Base-by-base conservation (phyloP, 2,113 vertebrate species). In the Trogon melanurus region DNA sequence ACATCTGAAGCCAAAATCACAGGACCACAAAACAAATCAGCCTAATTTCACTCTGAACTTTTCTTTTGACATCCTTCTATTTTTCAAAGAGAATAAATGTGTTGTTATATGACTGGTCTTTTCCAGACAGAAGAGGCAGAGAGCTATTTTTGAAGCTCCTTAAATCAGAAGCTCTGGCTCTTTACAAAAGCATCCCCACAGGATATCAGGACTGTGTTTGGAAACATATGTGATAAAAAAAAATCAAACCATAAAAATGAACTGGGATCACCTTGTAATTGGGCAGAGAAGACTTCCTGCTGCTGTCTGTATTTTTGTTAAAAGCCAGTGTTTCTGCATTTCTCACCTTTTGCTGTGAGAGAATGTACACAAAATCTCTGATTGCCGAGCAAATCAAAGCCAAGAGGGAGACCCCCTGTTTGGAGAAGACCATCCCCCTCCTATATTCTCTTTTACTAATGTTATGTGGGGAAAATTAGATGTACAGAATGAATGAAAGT, bases 141-240 rank as follows among this genome's bases (percentile, higher is more conserved):
- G 96, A 98, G 98, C 95, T 98, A 97, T 98, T 98, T 98, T 97
- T 98, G 97, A 98, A 98, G 97, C 97, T 97, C 94, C 98, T 98
- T 98, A 98, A 98, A 98, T 98, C 98, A 98, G 98, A 98, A 97
- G 97, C 98, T 97, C 97, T 96, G 97, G 97, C 97, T 98, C 97
- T 98, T 98, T 98, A 98, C 97, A 98, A 98, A 98, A 98, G 97
- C 96, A 97, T 98, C 98, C 98, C 98, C 98, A 97, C 98, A 98
- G 98, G 98, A 97, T 91, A 97, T 97, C 96, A 97, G 97, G 96
- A 95, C 91, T 96, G 97, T 98, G 98, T 98, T 98, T 97, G 96
- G 97, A 98, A 98, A 98, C 98, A 98, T 98, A 97, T 97, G 97
- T 98, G 98, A 98, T 98, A 97, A 97, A 98, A 97, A 98, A 91